A percentile compares a stretch with the other conserved stretches of the same genome.
Evolutionary conservation across 2,797 vertebrate genomes (phyloP).

Genomic region (Chaunax sp.): DNA sequence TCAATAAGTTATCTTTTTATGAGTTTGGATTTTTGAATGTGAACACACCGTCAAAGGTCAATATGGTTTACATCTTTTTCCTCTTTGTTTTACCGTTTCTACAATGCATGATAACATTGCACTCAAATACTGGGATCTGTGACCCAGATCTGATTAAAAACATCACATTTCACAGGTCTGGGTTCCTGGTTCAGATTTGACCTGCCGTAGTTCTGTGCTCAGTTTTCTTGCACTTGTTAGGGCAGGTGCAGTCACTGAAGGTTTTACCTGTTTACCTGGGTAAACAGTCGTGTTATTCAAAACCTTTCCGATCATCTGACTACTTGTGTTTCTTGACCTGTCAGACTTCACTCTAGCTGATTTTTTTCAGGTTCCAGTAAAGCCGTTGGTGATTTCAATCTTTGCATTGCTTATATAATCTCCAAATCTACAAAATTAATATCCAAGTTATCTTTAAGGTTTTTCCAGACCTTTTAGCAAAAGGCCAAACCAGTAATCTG

Average conservation of each 20-base stretch:
- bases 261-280: not conserved
- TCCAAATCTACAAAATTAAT: not conserved
- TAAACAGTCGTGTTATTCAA: not conserved
- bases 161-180: no score
- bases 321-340: not conserved
- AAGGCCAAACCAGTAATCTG: not conserved
- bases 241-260: not conserved
- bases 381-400: not conserved
- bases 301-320: not conserved
- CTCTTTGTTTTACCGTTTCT: not conserved
- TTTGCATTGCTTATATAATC: not conserved
- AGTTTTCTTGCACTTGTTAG: not conserved
- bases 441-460: not conserved
- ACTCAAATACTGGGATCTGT: not conserved
- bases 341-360: no score
- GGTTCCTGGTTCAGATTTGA: conserved; percentile 1
- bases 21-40: not conserved
- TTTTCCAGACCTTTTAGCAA: not conserved
- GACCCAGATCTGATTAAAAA: not conserved
- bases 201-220: not conserved
- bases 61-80: not conserved
- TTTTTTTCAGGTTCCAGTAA: not conserved
- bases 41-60: not conserved
- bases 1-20: not conserved
- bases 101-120: not conserved